These are phyloP conservation scores for Pseudobourletiella spinata DNA, from an alignment of 1,140 invertebrate species.

Conservation along the genomic window DNA sequence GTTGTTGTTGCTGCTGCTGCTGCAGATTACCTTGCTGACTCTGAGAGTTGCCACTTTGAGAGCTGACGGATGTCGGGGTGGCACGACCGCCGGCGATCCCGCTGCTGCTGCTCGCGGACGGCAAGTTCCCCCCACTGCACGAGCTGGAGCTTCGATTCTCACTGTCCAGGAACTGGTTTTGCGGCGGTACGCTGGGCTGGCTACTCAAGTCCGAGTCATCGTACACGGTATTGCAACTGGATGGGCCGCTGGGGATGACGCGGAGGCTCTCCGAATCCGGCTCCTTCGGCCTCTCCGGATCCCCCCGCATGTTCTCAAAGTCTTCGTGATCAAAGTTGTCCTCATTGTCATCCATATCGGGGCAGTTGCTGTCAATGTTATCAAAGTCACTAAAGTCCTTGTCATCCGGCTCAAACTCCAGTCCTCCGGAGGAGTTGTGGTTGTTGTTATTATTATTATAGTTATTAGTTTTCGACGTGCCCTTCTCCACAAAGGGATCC, in stretches of 20 bases:
- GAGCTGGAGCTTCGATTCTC: slow-evolving; percentile 29
- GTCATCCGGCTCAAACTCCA: not conserved
- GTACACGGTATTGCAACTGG: slow-evolving; percentile 34
- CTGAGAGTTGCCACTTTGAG: too few relatives aligned
- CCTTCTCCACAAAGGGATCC: too few relatives aligned
- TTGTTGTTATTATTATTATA: not conserved
- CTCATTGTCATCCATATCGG: not conserved
- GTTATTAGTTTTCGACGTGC: not conserved
- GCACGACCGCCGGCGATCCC: too few relatives aligned
- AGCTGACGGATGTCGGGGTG: not conserved
- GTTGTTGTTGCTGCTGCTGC: too few relatives aligned
- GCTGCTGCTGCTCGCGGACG: too few relatives aligned
- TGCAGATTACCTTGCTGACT: too few relatives aligned
- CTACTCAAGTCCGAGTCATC: slow-evolving; percentile 32
- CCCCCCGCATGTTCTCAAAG: slow-evolving; percentile 28
- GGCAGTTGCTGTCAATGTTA: not conserved
- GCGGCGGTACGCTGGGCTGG: slow-evolving; percentile 26
- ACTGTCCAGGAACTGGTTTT: slow-evolving; percentile 18
- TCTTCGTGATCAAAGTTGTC: slow-evolving; percentile 2
- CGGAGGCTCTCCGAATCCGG: slow-evolving; percentile 32
- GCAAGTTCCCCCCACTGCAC: slow-evolving; percentile 19
- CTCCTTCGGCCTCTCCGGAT: slow-evolving; percentile 32
- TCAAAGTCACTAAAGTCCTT: not conserved
- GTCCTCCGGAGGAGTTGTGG: not conserved
- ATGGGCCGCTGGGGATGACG: slow-evolving; percentile 35